Conservation (phyloP, 2,888 invertebrate species). For the Thelaira solivaga region DNA sequence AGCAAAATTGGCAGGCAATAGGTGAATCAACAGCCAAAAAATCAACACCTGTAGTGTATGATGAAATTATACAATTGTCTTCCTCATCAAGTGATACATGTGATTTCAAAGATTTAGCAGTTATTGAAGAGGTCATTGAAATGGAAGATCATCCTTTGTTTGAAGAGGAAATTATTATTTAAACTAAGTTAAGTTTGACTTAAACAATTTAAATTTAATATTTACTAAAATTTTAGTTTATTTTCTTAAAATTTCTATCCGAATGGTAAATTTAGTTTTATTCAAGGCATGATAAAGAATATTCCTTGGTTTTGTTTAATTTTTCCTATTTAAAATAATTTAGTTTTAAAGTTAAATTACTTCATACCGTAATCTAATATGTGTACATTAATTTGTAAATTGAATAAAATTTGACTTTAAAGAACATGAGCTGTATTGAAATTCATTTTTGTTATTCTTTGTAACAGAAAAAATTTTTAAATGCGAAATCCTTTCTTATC, state of each 20-base stretch:
- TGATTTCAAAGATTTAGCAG: slow-evolving; percentile 7
- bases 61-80: slow-evolving; percentile 64
- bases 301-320: too few species aligned
- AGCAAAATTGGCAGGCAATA: background rate
- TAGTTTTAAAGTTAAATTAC: too few species aligned
- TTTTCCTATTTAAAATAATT: too few species aligned
- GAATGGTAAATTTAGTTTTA: too few species aligned
- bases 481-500: too few species aligned
- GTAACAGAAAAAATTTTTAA: too few species aligned
- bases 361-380: too few species aligned
- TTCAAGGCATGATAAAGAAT: too few species aligned
- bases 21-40: background rate
- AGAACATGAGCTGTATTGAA: too few species aligned
- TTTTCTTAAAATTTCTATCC: background rate
- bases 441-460: too few species aligned
- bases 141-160: slow-evolving; percentile 68
- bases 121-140: slow-evolving; percentile 38
- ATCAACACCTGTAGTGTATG: slow-evolving; percentile 33
- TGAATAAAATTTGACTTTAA: too few species aligned
- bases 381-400: too few species aligned
- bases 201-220: background rate
- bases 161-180: slow-evolving; percentile 69
- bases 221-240: background rate
- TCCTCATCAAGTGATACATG: slow-evolving; percentile 55
- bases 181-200: slow-evolving; percentile 12